Evolutionary conservation across 2,797 vertebrate species (phyloP).

Genomic region (Decapterus maruadsi): DNA sequence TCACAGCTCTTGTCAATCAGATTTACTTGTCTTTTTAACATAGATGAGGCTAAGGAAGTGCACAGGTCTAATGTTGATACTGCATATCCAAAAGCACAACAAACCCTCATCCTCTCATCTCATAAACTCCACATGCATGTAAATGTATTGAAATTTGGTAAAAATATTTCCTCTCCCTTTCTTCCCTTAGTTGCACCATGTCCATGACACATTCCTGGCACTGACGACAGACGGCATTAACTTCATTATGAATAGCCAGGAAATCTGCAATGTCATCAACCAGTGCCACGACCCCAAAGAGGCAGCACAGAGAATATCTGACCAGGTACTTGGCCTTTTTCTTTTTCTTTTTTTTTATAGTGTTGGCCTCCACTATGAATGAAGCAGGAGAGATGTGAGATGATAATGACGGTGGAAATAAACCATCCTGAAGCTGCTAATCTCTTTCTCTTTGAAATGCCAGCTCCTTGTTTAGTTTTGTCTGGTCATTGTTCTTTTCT

Average conservation of each 20-base stretch:
- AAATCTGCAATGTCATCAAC: slow-evolving; percentile 96
- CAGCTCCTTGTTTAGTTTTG: no score
- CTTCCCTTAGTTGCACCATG: slow-evolving; percentile 89
- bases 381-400: neutral
- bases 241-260: slow-evolving; percentile 98
- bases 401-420: neutral
- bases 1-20: no score
- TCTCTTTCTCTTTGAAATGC: no score
- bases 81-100: neutral
- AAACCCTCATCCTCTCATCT: neutral
- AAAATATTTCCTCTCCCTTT: neutral
- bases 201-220: slow-evolving; percentile 92
- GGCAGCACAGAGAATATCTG: slow-evolving; percentile 93
- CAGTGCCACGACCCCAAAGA: slow-evolving; percentile 95
- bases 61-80: neutral
- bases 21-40: no score
- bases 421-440: no score
- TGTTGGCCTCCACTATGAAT: neutral
- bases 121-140: neutral
- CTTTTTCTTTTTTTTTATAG: neutral
- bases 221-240: slow-evolving; percentile 98
- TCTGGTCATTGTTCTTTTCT: no score
- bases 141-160: neutral
- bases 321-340: slow-evolving; percentile 87
- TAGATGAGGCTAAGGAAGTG: no score